Percentiles rank a stretch among this genome's conserved stretches.
Conservation (phyloP, 2,888 invertebrate genomes). For the Amorpha juglandis region DNA sequence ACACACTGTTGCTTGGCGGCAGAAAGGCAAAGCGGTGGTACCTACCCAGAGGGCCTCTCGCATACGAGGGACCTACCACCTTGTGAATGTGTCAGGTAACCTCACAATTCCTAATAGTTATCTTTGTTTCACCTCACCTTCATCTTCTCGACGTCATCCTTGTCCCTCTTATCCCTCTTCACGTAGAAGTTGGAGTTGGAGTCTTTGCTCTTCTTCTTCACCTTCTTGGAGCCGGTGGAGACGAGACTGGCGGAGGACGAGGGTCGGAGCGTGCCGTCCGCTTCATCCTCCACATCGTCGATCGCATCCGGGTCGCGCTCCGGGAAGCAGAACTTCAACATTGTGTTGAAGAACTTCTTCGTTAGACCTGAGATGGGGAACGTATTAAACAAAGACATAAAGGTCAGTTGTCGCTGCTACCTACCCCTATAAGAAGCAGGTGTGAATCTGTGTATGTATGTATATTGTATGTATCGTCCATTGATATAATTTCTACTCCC, state of each 20-base stretch:
- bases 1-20: too few species aligned
- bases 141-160: constrained; percentile 98
- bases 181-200: constrained; percentile 96
- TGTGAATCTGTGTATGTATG: too few species aligned
- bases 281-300: constrained; percentile 87
- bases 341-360: constrained; percentile 98
- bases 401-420: too few species aligned
- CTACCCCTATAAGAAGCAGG: too few species aligned
- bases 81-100: background rate
- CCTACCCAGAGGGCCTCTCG: too few species aligned
- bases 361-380: constrained; percentile 87
- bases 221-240: constrained; percentile 78
- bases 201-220: constrained; percentile 86
- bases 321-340: constrained; percentile 99
- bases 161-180: constrained; percentile 91
- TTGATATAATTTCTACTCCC: too few species aligned
- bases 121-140: constrained; percentile 82
- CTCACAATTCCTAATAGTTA: background rate
- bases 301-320: constrained; percentile 94
- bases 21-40: too few species aligned
- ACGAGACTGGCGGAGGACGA: constrained; percentile 68
- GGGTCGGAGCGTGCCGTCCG: constrained; percentile 66
- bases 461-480: too few species aligned
- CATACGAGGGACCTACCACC: too few species aligned
- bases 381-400: too few species aligned